These are phyloP conservation scores for Pipistrellus pipistrellus DNA, from an alignment of 2,797 vertebrate species.

Conservation along the genomic window DNA sequence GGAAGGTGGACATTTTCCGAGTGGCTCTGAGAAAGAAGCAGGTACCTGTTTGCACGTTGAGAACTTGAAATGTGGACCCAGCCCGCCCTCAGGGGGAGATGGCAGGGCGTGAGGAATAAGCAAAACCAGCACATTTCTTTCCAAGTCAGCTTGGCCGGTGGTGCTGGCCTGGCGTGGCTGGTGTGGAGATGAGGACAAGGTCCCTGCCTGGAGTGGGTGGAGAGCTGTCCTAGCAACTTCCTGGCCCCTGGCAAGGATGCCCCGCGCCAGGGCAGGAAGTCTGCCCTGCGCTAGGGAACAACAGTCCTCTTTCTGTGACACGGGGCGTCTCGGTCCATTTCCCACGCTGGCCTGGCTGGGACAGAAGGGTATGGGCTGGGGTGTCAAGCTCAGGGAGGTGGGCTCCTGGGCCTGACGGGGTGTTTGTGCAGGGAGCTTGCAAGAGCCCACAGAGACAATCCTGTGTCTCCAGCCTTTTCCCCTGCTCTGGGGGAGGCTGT, in stretches of 20 bases:
- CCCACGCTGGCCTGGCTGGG: constrained; percentile 12
- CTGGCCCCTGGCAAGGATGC: neutral
- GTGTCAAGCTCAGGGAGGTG: neutral
- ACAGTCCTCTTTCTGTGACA: constrained; percentile 41
- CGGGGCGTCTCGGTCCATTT: neutral
- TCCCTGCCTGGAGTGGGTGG: neutral
- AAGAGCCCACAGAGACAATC: neutral
- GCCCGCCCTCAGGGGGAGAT: neutral
- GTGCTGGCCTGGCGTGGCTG: neutral
- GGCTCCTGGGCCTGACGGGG: neutral
- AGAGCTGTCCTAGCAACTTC: constrained; percentile 42
- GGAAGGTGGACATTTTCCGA: neutral
- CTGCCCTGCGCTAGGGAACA: constrained; percentile 12
- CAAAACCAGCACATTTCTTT: neutral
- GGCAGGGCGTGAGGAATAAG: constrained; percentile 1
- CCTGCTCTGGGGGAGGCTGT: constrained; percentile 1
- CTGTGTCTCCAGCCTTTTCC: neutral
- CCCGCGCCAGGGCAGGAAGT: neutral
- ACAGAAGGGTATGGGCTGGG: neutral
- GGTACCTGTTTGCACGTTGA: neutral
- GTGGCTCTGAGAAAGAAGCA: neutral
- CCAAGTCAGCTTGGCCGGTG: constrained; percentile 13
- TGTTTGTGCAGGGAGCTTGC: neutral
- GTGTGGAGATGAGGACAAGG: neutral
- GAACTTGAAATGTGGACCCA: neutral